Evolutionary conservation across 2,797 vertebrate genomes (phyloP).

Genomic region (Pempheris klunzingeri): DNA sequence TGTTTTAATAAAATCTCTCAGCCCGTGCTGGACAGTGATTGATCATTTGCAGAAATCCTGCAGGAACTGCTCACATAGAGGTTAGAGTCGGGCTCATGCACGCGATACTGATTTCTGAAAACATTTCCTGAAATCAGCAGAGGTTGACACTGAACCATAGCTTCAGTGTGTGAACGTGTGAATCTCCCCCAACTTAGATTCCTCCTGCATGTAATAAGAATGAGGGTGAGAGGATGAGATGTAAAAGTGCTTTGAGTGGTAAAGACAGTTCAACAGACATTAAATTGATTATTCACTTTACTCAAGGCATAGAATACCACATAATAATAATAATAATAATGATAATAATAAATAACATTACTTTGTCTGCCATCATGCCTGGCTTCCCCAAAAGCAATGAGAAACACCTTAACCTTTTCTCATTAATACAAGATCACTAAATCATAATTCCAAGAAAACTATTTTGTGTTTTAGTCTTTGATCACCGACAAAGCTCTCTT

Average conservation of each 20-base stretch:
- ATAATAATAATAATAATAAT: not conserved
- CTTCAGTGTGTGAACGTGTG: no score
- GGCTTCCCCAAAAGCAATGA: no score
- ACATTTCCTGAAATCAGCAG: not conserved
- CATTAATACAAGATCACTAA: not conserved
- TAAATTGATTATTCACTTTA: not conserved
- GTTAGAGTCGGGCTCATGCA: not conserved
- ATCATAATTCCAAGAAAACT: not conserved
- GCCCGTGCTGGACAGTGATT: not conserved
- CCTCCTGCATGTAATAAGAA: no score
- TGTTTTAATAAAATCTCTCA: not conserved
- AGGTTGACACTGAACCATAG: no score
- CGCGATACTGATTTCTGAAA: not conserved
- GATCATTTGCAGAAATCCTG: not conserved
- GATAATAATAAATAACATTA: no score
- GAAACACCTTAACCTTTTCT: not conserved
- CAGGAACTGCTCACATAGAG: not conserved
- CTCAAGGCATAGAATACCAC: not conserved
- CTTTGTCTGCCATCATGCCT: no score
- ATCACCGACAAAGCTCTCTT: no score
- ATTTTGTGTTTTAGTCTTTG: no score
- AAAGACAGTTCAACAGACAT: not conserved
- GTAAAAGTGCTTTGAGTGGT: no score
- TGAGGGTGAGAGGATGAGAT: no score
- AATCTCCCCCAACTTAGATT: no score